Base-by-base conservation (phyloP, 2,888 invertebrate species). In the Elaeidobius kamerunicus region DNA sequence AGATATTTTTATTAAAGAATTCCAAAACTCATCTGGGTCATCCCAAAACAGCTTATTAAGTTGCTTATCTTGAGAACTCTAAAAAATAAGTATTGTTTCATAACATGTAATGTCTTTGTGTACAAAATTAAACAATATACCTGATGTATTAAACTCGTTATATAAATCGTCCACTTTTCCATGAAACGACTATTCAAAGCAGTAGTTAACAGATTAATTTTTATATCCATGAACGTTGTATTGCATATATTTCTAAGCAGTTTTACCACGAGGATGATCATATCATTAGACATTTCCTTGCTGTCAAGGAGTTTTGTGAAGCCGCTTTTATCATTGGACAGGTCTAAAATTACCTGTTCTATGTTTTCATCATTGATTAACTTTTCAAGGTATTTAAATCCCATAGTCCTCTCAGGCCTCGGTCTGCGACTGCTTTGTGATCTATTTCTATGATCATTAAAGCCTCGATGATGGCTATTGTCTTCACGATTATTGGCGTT, bases 271-370 rank as follows among this genome's bases (percentile, higher is more conserved):
- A 52, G 34, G 28, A 55, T 50, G n/a, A 50, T 49, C 36, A 45
- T 36, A 43, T 59, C 57, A 7, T 45, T 50, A 6, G 27, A 14
- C 9, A 55, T 36, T 4, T 47, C 17, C 4, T 30, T 48, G 14
- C 32, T 32, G 12, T 58, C 47, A 6, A 60, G 30, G 23, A 60
- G 23, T 15, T 36, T 42, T n/a, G 40, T 51, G 32, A 57, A 58
- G 1, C 57, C 58, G 20, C 32, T 53, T 40, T 19, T 48, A 18
- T 55, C 43, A 30, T 57, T 42, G 16, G 15, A 40, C 19, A 60
- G 19, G 11, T 17, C 38, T 6, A 56, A 43, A 2, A 57, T 17
- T 5, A 60, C 30, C 35, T 55, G 15, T 17, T 56, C 50, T 19
- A 49, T 19, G 27, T 56, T 27, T 11, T 42, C 39, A 9, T 43